Conservation (phyloP, 2,888 invertebrate genomes). For the Melanotus villosus region DNA sequence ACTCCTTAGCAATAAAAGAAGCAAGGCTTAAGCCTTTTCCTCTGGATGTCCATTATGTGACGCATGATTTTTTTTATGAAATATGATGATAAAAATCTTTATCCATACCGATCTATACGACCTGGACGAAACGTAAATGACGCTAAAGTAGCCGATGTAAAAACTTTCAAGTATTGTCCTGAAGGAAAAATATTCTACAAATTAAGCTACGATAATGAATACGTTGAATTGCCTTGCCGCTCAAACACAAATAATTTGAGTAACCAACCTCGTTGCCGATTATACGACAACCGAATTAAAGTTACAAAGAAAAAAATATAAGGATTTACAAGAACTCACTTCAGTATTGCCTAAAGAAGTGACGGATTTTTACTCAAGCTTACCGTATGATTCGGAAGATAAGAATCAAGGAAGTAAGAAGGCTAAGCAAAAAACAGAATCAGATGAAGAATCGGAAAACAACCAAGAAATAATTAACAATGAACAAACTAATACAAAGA, state of each 20-base stretch:
- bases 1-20: neutral
- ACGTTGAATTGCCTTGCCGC: neutral
- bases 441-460: neutral
- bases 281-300: neutral
- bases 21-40: neutral
- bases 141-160: neutral
- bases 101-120: neutral
- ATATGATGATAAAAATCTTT: constrained; percentile 6
- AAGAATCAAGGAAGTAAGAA: no score
- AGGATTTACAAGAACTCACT: no score
- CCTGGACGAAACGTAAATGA: constrained; percentile 16
- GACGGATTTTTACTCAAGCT: neutral
- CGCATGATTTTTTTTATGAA: constrained; percentile 4
- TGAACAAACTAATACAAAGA: no score
- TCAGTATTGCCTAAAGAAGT: neutral
- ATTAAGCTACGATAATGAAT: constrained; percentile 3
- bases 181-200: constrained; percentile 12
- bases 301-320: neutral
- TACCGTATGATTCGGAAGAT: constrained; percentile 4
- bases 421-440: no score
- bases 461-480: no score
- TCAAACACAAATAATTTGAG: neutral
- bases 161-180: neutral
- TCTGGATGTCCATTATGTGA: constrained; percentile 9
- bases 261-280: neutral